Evolutionary conservation across 1,140 invertebrate species (phyloP).

Genomic region (Heterodera carotae): DNA sequence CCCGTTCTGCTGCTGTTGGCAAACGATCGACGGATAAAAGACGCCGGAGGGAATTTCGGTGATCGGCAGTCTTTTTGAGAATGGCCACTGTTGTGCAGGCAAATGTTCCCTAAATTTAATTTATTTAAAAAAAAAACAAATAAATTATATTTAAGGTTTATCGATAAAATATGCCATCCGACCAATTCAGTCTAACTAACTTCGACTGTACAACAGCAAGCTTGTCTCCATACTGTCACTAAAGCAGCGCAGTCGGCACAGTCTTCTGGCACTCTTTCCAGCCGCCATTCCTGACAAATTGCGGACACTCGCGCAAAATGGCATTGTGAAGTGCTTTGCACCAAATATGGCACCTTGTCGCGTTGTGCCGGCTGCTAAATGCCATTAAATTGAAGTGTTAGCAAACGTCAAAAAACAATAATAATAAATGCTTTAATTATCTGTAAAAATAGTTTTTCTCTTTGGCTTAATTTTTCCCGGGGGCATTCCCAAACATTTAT

Average conservation of each 20-base stretch:
- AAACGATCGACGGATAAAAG: background rate
- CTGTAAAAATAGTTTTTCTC: too few relatives aligned
- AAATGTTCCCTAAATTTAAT: background rate
- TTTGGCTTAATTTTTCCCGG: too few relatives aligned
- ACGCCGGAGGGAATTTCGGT: background rate
- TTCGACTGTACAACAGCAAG: too few relatives aligned
- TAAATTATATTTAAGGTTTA: background rate
- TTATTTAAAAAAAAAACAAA: background rate
- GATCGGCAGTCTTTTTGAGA: background rate
- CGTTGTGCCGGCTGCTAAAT: too few relatives aligned
- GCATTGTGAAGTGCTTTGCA: constrained; percentile 34
- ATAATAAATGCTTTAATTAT: too few relatives aligned
- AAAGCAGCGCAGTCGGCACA: background rate
- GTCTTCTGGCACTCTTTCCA: constrained; percentile 33
- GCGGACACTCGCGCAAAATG: constrained; percentile 32
- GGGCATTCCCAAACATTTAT: too few relatives aligned
- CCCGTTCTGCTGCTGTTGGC: too few relatives aligned
- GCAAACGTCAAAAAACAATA: too few relatives aligned
- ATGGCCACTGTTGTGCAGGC: background rate
- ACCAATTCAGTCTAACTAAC: too few relatives aligned
- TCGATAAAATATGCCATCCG: background rate
- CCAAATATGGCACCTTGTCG: constrained; percentile 35
- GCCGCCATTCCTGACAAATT: constrained; percentile 41
- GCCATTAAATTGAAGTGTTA: too few relatives aligned
- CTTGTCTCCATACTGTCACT: constrained; percentile 5